Evolutionary conservation across 2,888 invertebrate species (phyloP).

Genomic region (Blastobasis lacticolella): DNA sequence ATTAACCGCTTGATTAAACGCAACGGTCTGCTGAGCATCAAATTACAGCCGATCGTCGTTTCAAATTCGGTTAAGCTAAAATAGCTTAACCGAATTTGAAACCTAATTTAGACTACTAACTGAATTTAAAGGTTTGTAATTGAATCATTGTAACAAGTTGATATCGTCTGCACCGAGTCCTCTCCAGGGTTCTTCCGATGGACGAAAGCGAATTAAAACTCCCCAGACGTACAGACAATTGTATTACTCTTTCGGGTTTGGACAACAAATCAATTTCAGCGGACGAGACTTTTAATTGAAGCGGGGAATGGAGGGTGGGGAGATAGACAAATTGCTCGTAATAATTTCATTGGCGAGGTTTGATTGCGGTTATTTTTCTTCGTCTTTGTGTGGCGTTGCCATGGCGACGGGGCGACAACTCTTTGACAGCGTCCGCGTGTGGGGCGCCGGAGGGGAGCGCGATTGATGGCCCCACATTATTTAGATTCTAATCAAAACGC

Average conservation of each 20-base stretch:
- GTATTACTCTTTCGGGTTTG: conserved; percentile 40
- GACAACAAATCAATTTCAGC: conserved; percentile 45
- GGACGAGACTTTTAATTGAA: conserved; percentile 35
- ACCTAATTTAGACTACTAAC: too few species aligned
- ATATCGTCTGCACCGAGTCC: not conserved
- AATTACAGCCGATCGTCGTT: too few species aligned
- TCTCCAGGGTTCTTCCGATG: not conserved
- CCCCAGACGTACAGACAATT: conserved; percentile 43
- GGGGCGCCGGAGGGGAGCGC: conserved; percentile 7
- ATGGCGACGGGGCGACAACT: conserved; percentile 31
- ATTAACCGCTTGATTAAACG: too few species aligned
- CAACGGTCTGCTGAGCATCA: too few species aligned
- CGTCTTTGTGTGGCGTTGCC: conserved; percentile 27
- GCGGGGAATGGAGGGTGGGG: conserved; percentile 17
- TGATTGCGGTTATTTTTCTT: conserved; percentile 26
- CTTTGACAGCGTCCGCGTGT: conserved; percentile 13
- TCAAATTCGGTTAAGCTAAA: too few species aligned
- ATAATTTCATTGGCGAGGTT: conserved; percentile 39
- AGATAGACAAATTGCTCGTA: conserved; percentile 30
- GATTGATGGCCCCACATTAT: too few species aligned
- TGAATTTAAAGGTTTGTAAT: too few species aligned
- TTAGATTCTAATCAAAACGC: too few species aligned
- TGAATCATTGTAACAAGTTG: not conserved
- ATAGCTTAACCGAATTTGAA: too few species aligned
- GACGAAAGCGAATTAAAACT: conserved; percentile 8